A percentile compares a stretch with the other conserved stretches of the same genome.
Evolutionary conservation across 2,888 invertebrate genomes (phyloP).

Genomic region (Torymus tubicola): DNA sequence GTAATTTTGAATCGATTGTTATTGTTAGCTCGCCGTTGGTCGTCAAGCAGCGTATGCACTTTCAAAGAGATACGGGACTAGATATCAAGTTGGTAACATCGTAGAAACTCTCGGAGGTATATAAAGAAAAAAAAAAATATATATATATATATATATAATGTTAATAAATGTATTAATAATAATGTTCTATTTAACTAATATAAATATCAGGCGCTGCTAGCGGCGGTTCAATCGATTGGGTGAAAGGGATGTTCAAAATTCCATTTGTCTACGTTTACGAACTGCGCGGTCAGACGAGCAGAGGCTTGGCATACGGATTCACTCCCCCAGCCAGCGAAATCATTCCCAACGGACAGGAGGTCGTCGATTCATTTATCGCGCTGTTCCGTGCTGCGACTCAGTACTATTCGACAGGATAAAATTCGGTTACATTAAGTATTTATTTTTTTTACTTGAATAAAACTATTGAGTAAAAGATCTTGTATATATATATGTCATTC

Average conservation of each 20-base stretch:
- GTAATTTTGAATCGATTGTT: neutral
- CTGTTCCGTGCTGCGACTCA: constrained; percentile 67
- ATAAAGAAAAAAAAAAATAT: neutral
- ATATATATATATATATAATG: too few species aligned
- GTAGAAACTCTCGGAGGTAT: constrained; percentile 71
- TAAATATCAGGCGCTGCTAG: constrained; percentile 83
- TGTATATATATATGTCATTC: too few species aligned
- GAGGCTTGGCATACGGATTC: constrained; percentile 82
- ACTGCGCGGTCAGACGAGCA: constrained; percentile 77
- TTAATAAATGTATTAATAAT: too few species aligned
- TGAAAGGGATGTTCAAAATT: constrained; percentile 81
- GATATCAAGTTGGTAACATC: constrained; percentile 80
- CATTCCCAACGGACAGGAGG: constrained; percentile 81
- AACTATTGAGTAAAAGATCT: too few species aligned
- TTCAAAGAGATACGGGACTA: constrained; percentile 79
- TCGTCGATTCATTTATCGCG: constrained; percentile 79
- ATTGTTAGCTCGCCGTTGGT: constrained; percentile 64
- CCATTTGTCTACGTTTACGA: constrained; percentile 85
- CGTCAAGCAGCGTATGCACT: constrained; percentile 78
- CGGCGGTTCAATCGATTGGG: constrained; percentile 86
- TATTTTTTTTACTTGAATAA: too few species aligned
- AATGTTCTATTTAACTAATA: constrained; percentile 11
- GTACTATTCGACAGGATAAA: constrained; percentile 9
- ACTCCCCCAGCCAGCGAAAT: constrained; percentile 83
- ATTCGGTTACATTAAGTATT: too few species aligned